These are phyloP conservation scores for Chaetodon trifascialis DNA, from an alignment of 2,113 vertebrate genomes.

Conservation along the genomic window DNA sequence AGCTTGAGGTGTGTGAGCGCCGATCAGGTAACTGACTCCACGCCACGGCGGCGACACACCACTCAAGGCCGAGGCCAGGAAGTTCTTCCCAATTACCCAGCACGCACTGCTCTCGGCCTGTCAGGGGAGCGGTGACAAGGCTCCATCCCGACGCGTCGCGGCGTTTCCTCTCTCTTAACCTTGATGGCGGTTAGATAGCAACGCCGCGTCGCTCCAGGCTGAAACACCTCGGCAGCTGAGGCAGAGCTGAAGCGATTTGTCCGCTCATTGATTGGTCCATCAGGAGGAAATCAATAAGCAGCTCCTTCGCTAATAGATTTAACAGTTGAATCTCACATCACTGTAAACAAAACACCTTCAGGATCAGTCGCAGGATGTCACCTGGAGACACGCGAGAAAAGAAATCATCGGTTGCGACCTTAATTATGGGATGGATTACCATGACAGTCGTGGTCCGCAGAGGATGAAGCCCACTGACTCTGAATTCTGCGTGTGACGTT, in stretches of 20 bases:
- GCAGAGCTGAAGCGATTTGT: background rate
- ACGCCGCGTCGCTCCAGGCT: background rate
- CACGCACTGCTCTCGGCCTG: conserved; percentile 39
- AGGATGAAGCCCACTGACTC: background rate
- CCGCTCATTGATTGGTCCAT: background rate
- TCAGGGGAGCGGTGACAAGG: conserved; percentile 46
- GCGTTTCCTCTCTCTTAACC: conserved; percentile 17
- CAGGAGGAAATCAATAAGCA: no score
- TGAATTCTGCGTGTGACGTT: no score
- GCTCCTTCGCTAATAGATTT: background rate
- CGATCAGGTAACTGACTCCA: conserved; percentile 51
- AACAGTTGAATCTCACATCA: no score
- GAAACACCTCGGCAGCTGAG: background rate
- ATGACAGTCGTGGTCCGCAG: no score
- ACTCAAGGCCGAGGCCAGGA: conserved; percentile 54
- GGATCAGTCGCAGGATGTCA: no score
- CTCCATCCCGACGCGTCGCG: conserved; percentile 37
- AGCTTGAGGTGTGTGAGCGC: conserved; percentile 37
- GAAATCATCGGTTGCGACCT: background rate
- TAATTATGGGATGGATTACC: background rate
- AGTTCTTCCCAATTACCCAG: conserved; percentile 69
- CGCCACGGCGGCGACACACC: conserved; percentile 39
- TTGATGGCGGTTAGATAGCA: conserved; percentile 4
- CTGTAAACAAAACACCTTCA: background rate
- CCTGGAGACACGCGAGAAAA: background rate